Evolutionary conservation across 2,113 vertebrate species (phyloP), one percentile per base, ranked within the genome.

Genomic region (Halichoerus grypus): DNA sequence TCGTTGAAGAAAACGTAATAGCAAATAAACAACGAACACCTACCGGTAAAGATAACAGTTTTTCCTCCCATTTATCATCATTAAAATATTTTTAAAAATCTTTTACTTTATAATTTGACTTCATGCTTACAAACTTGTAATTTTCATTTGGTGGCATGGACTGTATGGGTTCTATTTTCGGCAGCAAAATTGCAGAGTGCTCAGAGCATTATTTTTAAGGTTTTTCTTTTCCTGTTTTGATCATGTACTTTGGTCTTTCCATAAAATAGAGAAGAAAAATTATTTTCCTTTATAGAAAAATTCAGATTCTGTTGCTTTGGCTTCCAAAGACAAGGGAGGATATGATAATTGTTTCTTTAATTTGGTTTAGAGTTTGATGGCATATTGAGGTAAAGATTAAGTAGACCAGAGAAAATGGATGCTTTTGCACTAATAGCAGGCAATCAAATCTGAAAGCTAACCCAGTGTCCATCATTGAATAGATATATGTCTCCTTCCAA

Each of bases 131-230:
- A 98, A 89, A 89, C 93, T 97, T 96, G 39, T 95, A 96, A 95
- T 98, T 98, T 98, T 97, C 97, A 97, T 96, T 97, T 96, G 89
- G 95, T 98, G 96, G 93, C 91, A 95, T 92, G 93, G 88, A 92
- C 94, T 79, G 16, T 94, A 96, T 94, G 97, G 39, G 88, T 98
- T 98, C 97, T 98, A 96, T 98, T 98, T 98, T 94, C 82, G 97
- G 97, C 59, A 96, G 74, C 95, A 96, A 97, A 95, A 97, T 97
- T 97, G 97, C 97, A 93, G 96, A 97, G 95, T 96, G 92, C 96
- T 97, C 88, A 85, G 61, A 95, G 91, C 72, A 97, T 97, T 96
- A 98, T 97, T 98, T 97, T 98, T 91, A 97, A 98, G 96, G 97
- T 97, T 97, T 98, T 98, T 83, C 88, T 96, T 98, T 98, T 95